phyloP scores from a whole-genome alignment of 1,140 invertebrate genomes.

The Drosophila nasuta region DNA sequence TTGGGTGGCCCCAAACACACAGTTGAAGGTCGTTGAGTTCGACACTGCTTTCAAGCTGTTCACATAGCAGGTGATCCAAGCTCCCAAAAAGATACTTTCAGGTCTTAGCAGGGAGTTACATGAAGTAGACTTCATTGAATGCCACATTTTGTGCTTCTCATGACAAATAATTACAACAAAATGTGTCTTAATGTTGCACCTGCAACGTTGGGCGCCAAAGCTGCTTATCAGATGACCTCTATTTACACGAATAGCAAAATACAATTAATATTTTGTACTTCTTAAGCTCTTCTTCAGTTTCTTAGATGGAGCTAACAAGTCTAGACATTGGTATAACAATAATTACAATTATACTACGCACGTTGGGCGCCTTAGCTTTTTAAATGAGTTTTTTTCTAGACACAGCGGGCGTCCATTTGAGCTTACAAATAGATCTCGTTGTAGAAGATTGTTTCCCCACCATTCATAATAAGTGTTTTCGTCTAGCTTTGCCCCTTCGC shows the following conservation, averaged over 20 bases:
- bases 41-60: background rate
- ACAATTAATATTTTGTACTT: background rate
- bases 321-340: background rate
- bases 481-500: background rate
- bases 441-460: background rate
- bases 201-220: conserved; percentile 1
- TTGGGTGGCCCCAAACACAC: conserved; percentile 1
- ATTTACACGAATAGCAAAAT: background rate
- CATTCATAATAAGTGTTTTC: background rate
- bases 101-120: background rate
- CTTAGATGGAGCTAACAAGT: background rate
- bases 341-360: background rate
- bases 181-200: background rate
- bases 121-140: background rate
- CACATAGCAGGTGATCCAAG: background rate
- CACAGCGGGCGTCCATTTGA: background rate
- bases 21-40: conserved; percentile 28
- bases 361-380: background rate
- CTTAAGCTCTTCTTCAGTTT: background rate
- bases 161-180: background rate
- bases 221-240: background rate
- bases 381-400: background rate
- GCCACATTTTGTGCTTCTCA: background rate
- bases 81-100: background rate
- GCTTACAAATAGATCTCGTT: conserved; percentile 3